Percentiles rank a stretch among this genome's conserved stretches.
phyloP scores from a whole-genome alignment of 1,140 invertebrate species.

The Drosophila mayri region DNA sequence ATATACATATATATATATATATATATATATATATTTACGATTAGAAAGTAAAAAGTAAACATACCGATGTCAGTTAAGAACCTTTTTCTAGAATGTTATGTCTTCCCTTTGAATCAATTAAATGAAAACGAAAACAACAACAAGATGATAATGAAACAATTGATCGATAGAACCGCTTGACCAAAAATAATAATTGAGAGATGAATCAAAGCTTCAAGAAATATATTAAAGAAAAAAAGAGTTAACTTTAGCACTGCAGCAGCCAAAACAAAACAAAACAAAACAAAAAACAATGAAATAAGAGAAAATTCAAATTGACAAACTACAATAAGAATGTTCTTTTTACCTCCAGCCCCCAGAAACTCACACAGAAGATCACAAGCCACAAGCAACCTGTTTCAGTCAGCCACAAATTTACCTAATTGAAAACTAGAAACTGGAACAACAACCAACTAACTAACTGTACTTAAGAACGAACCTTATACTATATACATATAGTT shows the following conservation, averaged over 20 bases:
- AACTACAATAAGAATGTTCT: constrained; percentile 47
- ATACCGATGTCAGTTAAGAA: constrained; percentile 73
- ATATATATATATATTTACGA: constrained; percentile 55
- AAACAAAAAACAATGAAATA: not conserved
- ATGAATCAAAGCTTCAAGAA: constrained; percentile 39
- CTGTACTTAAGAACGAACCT: constrained; percentile 26
- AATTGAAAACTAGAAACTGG: constrained; percentile 35
- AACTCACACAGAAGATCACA: constrained; percentile 27
- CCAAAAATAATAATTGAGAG: constrained; percentile 42
- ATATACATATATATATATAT: too few relatives aligned
- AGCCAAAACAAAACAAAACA: constrained; percentile 18
- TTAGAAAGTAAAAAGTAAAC: constrained; percentile 1
- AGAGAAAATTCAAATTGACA: constrained; percentile 20
- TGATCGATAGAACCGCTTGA: constrained; percentile 45
- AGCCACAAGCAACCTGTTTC: constrained; percentile 43
- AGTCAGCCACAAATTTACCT: constrained; percentile 72
- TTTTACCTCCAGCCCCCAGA: constrained; percentile 35
- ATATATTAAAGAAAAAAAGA: constrained; percentile 11
- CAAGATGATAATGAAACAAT: constrained; percentile 41
- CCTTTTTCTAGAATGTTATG: constrained; percentile 82
- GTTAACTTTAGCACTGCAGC: constrained; percentile 53
- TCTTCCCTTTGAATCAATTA: constrained; percentile 83
- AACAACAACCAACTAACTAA: constrained; percentile 24
- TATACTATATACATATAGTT: constrained; percentile 52
- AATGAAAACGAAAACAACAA: constrained; percentile 21